Percentiles rank a stretch among this genome's conserved stretches.
Evolutionary conservation across 2,888 invertebrate species (phyloP).

Genomic region (Parapristionchus giblindavisi): DNA sequence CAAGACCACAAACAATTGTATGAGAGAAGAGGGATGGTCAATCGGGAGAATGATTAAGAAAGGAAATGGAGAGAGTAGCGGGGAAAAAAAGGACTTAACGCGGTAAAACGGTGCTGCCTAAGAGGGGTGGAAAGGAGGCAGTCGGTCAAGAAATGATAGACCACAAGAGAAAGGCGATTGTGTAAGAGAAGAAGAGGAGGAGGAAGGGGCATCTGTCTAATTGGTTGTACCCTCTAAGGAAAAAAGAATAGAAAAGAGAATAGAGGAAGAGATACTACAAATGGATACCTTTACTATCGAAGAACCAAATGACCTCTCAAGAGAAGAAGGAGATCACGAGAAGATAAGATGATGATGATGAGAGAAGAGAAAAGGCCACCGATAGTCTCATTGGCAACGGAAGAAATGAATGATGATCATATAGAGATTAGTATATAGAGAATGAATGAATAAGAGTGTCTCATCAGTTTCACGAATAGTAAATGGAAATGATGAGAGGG

Average conservation of each 20-base stretch:
- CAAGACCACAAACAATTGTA: conserved; percentile 32
- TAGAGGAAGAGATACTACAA: conserved; percentile 13
- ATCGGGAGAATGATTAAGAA: not conserved
- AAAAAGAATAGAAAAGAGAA: too few relatives aligned
- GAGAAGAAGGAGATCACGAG: conserved; percentile 15
- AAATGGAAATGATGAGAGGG: too few relatives aligned
- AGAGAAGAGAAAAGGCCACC: conserved; percentile 2
- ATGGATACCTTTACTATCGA: conserved; percentile 26
- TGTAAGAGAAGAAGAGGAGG: conserved; percentile 14
- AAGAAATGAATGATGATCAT: conserved; percentile 8
- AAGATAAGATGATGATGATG: conserved; percentile 6
- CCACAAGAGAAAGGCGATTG: conserved; percentile 28
- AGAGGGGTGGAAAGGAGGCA: conserved; percentile 22
- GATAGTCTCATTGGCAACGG: conserved; percentile 25
- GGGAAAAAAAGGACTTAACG: not conserved
- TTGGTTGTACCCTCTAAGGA: conserved; percentile 21
- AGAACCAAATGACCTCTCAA: too few relatives aligned
- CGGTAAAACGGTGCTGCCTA: too few relatives aligned
- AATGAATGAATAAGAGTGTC: too few relatives aligned
- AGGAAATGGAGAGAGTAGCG: not conserved
- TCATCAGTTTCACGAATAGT: too few relatives aligned
- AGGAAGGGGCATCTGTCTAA: conserved; percentile 30
- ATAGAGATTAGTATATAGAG: too few relatives aligned
- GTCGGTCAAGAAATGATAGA: conserved; percentile 35
- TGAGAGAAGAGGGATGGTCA: not conserved